These are phyloP conservation scores for Salpingus planirostris DNA, from an alignment of 2,888 invertebrate genomes.

Conservation along the genomic window DNA sequence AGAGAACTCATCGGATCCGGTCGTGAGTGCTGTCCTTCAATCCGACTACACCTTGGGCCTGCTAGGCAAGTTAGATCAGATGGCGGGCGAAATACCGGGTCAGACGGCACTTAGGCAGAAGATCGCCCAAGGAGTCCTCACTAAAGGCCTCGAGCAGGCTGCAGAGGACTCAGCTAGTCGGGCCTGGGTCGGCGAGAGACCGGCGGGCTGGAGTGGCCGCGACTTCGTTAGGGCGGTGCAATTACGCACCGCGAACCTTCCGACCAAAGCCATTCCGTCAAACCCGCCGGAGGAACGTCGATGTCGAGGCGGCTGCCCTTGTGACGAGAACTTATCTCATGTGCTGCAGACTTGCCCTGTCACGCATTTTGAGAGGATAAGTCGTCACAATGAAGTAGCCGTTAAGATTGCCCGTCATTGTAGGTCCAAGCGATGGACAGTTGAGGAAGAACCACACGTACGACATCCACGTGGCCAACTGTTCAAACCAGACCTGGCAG, in stretches of 20 bases:
- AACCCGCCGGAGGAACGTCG: background rate
- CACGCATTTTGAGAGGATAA: background rate
- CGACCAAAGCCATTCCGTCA: conserved; percentile 4
- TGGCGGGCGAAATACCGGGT: conserved; percentile 5
- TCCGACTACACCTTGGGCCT: background rate
- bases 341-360: background rate
- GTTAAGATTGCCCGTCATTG: background rate
- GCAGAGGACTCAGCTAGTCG: conserved; percentile 10
- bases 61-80: background rate
- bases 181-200: conserved; percentile 8
- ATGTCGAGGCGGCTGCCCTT: background rate
- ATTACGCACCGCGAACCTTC: too few species aligned
- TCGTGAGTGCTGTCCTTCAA: conserved; percentile 7
- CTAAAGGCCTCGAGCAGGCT: conserved; percentile 5
- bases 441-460: background rate
- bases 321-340: background rate
- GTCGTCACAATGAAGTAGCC: background rate
- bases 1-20: conserved; percentile 6
- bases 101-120: conserved; percentile 4
- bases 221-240: conserved; percentile 18
- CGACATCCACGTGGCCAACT: conserved; percentile 1
- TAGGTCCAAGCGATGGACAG: background rate
- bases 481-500: conserved; percentile 16
- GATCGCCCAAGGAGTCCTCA: conserved; percentile 6
- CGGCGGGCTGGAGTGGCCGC: conserved; percentile 19